Evolutionary conservation across 2,113 vertebrate species (phyloP), one percentile per base, ranked within the genome.

Genomic region (Microcebus lehilahytsara): DNA sequence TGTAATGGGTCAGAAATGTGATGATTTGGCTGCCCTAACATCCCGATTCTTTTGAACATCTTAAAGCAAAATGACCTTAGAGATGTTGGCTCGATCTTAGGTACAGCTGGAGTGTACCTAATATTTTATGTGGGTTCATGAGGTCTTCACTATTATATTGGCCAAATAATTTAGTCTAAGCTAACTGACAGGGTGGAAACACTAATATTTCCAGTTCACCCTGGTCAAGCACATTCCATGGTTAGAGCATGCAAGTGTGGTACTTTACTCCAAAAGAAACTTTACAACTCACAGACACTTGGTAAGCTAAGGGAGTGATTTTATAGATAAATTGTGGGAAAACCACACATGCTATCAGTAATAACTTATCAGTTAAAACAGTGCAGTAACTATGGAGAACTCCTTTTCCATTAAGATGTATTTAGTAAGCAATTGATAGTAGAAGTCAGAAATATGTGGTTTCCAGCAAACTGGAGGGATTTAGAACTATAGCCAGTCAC

Each of bases 301-400:
- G 87, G 96, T 75, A 92, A 91, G 78, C n/a, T 94, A 85, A 96
- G 95, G 93, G 93, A 92, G 97, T 98, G 89, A 93, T 97, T 98
- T 98, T 97, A 97, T 94, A 98, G 87, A 83, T 89, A 89, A 91
- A 79, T 95, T 97, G 23, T 53, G 32, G 85, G 87, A 79, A 64
- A 96, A 46, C 12, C 27, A 67, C 91, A 97, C 20, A 80, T 64
- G 64, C 60, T 97, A 75, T 77, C 49, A 74, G 6, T 60, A 86
- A 56, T 96, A 80, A 93, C 78, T 80, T 93, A 67, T 58, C 75
- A 74, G 13, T 96, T 79, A 13, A 85, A 87, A 64, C 60, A 67
- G 20, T 86, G 23, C 16, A 89, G 5, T 91, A 78, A 92, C 95
- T 95, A 69, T n/a, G 17, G 96, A 32, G 86, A 37, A 58, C 27